Percentiles rank a stretch among this genome's conserved stretches.
phyloP scores from a whole-genome alignment of 2,113 vertebrate genomes.

The Speoplatyrhinus poulsoni region DNA sequence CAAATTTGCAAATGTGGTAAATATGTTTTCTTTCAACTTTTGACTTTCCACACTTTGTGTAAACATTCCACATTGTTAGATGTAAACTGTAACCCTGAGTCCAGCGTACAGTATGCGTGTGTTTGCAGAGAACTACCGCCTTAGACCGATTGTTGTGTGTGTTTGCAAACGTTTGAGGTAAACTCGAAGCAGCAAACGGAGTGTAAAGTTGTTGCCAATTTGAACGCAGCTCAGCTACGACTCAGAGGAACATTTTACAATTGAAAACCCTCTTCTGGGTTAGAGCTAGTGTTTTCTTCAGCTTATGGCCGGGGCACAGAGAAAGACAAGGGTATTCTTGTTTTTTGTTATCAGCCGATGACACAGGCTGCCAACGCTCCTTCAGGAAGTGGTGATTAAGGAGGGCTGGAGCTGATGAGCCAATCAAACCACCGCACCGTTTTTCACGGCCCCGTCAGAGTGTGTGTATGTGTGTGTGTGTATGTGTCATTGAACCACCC shows the following conservation, averaged over 20 bases:
- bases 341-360: slow-evolving; percentile 57
- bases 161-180: too few species aligned
- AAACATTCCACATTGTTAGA: too few species aligned
- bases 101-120: too few species aligned
- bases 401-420: slow-evolving; percentile 71
- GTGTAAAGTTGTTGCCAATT: too few species aligned
- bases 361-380: slow-evolving; percentile 31
- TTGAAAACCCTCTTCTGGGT: slow-evolving; percentile 56
- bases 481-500: slow-evolving; percentile 55
- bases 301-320: not conserved
- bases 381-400: slow-evolving; percentile 56
- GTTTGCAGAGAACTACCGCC: too few species aligned
- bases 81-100: too few species aligned
- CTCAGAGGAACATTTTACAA: slow-evolving; percentile 34
- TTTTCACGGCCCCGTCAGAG: slow-evolving; percentile 14
- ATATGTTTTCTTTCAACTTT: too few species aligned
- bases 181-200: too few species aligned
- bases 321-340: slow-evolving; percentile 13
- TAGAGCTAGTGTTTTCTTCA: too few species aligned
- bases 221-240: not conserved
- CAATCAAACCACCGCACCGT: slow-evolving; percentile 68
- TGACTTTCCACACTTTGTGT: too few species aligned
- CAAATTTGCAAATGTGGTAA: too few species aligned
- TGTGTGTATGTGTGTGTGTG: slow-evolving; percentile 47
- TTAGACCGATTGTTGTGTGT: too few species aligned